Conservation (phyloP, 2,888 invertebrate species). For the Drosophila subquinaria region DNA sequence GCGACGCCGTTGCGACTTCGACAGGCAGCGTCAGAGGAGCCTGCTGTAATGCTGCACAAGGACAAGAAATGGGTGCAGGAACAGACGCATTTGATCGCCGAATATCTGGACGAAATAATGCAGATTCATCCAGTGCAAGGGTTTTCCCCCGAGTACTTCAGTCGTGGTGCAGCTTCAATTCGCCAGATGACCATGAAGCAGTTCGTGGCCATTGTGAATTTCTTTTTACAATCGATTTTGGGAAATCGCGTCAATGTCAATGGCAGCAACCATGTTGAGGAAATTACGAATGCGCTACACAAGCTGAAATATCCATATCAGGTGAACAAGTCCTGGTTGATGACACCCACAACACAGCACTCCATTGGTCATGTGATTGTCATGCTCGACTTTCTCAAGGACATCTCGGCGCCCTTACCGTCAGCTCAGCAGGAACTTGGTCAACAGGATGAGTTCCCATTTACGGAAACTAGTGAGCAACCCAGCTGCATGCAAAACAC, state of each 20-base stretch:
- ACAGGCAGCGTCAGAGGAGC: slow-evolving; percentile 71
- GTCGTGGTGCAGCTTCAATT: slow-evolving; percentile 65
- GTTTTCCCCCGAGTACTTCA: slow-evolving; percentile 70
- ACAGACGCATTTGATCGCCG: slow-evolving; percentile 74
- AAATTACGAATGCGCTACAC: slow-evolving; percentile 78
- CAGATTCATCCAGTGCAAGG: slow-evolving; percentile 51
- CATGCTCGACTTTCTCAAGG: slow-evolving; percentile 82
- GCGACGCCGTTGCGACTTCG: slow-evolving; percentile 56
- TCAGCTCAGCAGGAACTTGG: slow-evolving; percentile 14
- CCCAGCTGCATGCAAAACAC: slow-evolving; percentile 55
- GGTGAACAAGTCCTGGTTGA: slow-evolving; percentile 84
- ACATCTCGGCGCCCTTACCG: slow-evolving; percentile 68
- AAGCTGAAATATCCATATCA: slow-evolving; percentile 83
- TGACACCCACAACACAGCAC: slow-evolving; percentile 84
- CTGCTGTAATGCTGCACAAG: slow-evolving; percentile 64
- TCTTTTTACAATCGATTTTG: slow-evolving; percentile 79
- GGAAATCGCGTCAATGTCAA: slow-evolving; percentile 77
- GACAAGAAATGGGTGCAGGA: slow-evolving; percentile 84
- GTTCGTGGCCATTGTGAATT: slow-evolving; percentile 81
- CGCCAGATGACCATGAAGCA: slow-evolving; percentile 85
- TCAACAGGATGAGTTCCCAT: slow-evolving; percentile 52
- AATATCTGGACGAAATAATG: slow-evolving; percentile 70
- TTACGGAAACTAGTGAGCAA: slow-evolving; percentile 60
- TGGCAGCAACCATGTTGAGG: slow-evolving; percentile 81
- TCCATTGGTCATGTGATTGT: slow-evolving; percentile 83